Percentiles rank a stretch among this genome's conserved stretches.
Evolutionary conservation across 2,797 vertebrate species (phyloP).

Genomic region (Argyrosomus regius): DNA sequence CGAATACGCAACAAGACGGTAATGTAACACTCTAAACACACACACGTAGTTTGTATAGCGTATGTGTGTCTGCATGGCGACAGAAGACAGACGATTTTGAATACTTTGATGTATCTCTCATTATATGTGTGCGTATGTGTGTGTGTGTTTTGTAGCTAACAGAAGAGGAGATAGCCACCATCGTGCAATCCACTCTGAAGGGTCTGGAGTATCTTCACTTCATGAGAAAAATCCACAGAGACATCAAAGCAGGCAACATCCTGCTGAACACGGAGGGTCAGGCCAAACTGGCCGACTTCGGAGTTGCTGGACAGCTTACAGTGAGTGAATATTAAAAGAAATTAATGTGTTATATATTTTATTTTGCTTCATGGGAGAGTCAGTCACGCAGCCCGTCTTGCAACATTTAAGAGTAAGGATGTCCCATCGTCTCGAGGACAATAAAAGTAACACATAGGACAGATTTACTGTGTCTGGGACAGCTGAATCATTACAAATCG

Average conservation of each 20-base stretch:
- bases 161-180: slow-evolving; percentile 94
- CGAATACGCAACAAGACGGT: slow-evolving; percentile 95
- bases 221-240: slow-evolving; percentile 98
- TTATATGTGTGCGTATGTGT: neutral
- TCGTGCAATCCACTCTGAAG: slow-evolving; percentile 93
- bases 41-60: neutral
- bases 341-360: neutral
- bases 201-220: slow-evolving; percentile 97
- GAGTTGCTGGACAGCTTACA: slow-evolving; percentile 95
- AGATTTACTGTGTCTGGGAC: too few species aligned
- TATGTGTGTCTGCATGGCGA: too few species aligned
- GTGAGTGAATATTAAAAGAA: slow-evolving; percentile 81
- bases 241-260: slow-evolving; percentile 98
- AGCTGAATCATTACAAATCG: too few species aligned
- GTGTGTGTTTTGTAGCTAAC: slow-evolving; percentile 83
- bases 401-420: too few species aligned
- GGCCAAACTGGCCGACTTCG: slow-evolving; percentile 97
- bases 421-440: too few species aligned
- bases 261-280: slow-evolving; percentile 94
- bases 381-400: too few species aligned
- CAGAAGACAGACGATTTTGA: neutral
- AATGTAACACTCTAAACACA: slow-evolving; percentile 28
- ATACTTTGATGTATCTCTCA: neutral
- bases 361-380: neutral
- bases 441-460: too few species aligned